A percentile compares a stretch with the other conserved stretches of the same genome.
Evolutionary conservation across 2,888 invertebrate genomes (phyloP).

Genomic region (Tipula vernalis): DNA sequence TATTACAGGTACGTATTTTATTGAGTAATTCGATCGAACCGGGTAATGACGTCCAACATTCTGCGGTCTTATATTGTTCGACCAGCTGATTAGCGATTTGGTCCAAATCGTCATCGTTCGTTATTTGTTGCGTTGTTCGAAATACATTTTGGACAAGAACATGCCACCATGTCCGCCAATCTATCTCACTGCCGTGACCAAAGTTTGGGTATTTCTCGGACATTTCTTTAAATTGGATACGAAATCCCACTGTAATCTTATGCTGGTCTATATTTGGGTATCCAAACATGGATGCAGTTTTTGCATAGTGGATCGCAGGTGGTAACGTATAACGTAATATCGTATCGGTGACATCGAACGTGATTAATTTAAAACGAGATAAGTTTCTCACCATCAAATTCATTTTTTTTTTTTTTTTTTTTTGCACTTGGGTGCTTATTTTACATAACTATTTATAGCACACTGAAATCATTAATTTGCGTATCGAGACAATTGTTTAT

Average conservation of each 20-base stretch:
- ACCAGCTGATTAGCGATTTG: slow-evolving; percentile 47
- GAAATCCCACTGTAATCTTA: slow-evolving; percentile 42
- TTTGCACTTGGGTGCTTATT: background rate
- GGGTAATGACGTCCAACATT: slow-evolving; percentile 56
- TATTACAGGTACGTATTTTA: slow-evolving; percentile 33
- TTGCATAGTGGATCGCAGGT: slow-evolving; percentile 57
- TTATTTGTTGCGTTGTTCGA: slow-evolving; percentile 19
- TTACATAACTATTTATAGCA: background rate
- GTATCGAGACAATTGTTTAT: background rate
- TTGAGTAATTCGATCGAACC: slow-evolving; percentile 46
- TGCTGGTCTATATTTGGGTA: slow-evolving; percentile 22
- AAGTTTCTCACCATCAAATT: slow-evolving; percentile 22
- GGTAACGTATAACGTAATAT: slow-evolving; percentile 53
- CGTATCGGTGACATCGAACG: slow-evolving; percentile 85
- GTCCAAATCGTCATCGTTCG: slow-evolving; percentile 21
- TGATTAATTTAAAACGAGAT: slow-evolving; percentile 43
- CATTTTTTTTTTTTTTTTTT: background rate
- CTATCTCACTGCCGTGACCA: slow-evolving; percentile 49
- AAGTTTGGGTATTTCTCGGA: slow-evolving; percentile 61
- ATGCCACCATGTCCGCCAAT: slow-evolving; percentile 76
- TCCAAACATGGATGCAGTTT: slow-evolving; percentile 54
- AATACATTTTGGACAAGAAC: slow-evolving; percentile 29
- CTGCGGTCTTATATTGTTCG: slow-evolving; percentile 50
- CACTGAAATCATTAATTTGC: background rate
- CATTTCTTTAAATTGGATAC: slow-evolving; percentile 48